Evolutionary conservation across 2,797 vertebrate genomes (phyloP).

Genomic region (Smutsia gigantea): DNA sequence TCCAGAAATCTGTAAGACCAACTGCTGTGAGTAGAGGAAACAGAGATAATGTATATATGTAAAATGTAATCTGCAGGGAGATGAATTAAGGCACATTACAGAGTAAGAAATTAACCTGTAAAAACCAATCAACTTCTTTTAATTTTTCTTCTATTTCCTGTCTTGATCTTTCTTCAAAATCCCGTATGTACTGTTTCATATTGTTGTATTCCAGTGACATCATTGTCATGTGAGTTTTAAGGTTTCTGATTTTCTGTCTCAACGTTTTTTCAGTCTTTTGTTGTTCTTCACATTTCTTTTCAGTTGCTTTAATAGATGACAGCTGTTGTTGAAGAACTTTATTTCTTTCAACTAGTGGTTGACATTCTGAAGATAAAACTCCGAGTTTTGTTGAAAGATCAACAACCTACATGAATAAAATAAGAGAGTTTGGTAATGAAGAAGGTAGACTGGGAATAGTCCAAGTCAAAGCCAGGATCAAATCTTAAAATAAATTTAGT

Average conservation of each 20-base stretch:
- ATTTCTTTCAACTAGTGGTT: conserved; percentile 89
- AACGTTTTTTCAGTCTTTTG: conserved; percentile 90
- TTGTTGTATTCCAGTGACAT: conserved; percentile 86
- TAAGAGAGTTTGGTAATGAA: no score
- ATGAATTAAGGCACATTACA: neutral
- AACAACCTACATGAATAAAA: conserved; percentile 85
- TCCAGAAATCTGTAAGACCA: no score
- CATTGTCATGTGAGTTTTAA: conserved; percentile 87
- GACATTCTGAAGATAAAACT: conserved; percentile 85
- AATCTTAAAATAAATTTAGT: no score
- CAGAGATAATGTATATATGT: neutral
- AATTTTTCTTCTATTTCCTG: conserved; percentile 93
- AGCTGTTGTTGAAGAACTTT: conserved; percentile 90
- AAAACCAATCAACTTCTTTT: conserved; percentile 94
- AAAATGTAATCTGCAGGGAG: neutral
- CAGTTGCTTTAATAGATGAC: conserved; percentile 83
- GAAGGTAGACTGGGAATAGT: no score
- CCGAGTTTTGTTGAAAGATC: conserved; percentile 91
- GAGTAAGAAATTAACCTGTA: conserved; percentile 88
- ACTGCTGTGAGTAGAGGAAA: no score
- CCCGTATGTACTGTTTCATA: conserved; percentile 89
- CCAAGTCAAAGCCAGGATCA: no score
- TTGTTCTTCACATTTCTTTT: conserved; percentile 86
- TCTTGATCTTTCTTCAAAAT: conserved; percentile 90
- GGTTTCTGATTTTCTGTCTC: conserved; percentile 89